These are phyloP conservation scores for Helarctos malayanus DNA, from an alignment of 2,797 vertebrate genomes.

Conservation along the genomic window DNA sequence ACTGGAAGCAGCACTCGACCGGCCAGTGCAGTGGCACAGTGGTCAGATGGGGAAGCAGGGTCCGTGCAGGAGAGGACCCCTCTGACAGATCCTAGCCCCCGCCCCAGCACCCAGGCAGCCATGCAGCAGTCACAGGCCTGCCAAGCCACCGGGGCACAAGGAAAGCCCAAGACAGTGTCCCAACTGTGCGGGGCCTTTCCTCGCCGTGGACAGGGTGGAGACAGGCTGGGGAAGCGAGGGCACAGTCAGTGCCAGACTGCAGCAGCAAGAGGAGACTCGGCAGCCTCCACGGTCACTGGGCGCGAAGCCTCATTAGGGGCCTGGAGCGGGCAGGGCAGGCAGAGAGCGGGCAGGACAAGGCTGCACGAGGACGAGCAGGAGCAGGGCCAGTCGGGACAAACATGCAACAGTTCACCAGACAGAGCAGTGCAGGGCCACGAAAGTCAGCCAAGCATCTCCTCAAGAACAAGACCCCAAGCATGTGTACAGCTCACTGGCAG, in stretches of 20 bases:
- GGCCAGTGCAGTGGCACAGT: accelerated
- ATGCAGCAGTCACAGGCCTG: accelerated
- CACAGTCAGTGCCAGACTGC: too few species aligned
- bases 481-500: background rate
- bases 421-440: too few species aligned
- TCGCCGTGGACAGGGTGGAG: background rate
- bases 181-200: background rate
- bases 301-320: background rate
- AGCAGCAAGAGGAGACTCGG: too few species aligned
- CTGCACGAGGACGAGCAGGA: too few species aligned
- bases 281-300: too few species aligned
- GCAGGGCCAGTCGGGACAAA: background rate
- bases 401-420: background rate
- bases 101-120: background rate
- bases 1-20: accelerated
- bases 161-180: background rate
- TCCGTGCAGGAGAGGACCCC: accelerated
- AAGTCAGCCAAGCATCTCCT: background rate
- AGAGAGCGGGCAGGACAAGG: background rate
- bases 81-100: too few species aligned
- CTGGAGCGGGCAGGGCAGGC: background rate
- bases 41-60: background rate
- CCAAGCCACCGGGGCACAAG: background rate
- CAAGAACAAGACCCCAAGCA: background rate
- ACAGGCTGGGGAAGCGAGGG: background rate